A percentile compares a stretch with the other conserved stretches of the same genome.
Conservation (phyloP, 2,797 vertebrate species). For the Molossus molossus region DNA sequence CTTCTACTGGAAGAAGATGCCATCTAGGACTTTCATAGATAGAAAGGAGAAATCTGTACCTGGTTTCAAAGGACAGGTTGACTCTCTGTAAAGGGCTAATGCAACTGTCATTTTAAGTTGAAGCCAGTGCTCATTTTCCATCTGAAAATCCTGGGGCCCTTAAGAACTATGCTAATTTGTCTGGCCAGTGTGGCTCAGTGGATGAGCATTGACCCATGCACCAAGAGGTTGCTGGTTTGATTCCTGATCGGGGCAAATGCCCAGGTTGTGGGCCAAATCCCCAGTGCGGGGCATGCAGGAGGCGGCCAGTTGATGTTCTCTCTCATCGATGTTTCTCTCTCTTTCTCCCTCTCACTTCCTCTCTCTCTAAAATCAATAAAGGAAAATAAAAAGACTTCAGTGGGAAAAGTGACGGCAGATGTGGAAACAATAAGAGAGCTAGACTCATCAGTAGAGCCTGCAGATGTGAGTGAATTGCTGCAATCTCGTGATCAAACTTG, state of each 20-base stretch:
- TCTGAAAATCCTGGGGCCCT: neutral
- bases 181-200: too few relatives aligned
- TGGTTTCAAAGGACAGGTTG: neutral
- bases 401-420: neutral
- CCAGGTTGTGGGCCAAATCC: too few relatives aligned
- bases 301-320: too few relatives aligned
- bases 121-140: neutral
- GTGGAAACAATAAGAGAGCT: neutral
- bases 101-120: neutral
- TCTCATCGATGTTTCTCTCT: too few relatives aligned
- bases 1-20: neutral
- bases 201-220: too few relatives aligned
- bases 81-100: neutral
- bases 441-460: neutral
- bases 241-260: too few relatives aligned
- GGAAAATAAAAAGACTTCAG: neutral
- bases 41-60: neutral
- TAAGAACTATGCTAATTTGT: neutral
- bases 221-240: too few relatives aligned
- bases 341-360: too few relatives aligned
- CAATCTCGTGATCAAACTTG: neutral
- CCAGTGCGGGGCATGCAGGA: too few relatives aligned
- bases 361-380: too few relatives aligned
- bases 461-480: neutral
- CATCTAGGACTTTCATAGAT: neutral